phyloP scores from a whole-genome alignment of 1,140 invertebrate species.

The Trichonephila clavata region DNA sequence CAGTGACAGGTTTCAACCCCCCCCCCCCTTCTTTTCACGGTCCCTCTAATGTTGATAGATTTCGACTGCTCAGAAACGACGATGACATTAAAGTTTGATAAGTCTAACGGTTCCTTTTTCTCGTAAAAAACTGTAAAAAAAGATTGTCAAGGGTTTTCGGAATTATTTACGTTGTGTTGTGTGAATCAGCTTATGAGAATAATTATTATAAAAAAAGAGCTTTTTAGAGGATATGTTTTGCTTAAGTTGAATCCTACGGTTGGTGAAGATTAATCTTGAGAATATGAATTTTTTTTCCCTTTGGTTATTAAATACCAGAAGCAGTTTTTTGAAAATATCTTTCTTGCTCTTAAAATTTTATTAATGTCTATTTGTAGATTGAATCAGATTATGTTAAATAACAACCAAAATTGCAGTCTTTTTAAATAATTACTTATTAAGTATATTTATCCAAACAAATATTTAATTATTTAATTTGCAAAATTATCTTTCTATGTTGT shows the following conservation, averaged over 20 bases:
- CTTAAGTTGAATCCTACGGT: not conserved
- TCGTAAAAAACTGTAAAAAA: too few species aligned
- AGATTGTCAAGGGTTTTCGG: not conserved
- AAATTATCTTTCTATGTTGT: too few species aligned
- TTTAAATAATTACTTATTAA: too few species aligned
- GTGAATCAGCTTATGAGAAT: not conserved
- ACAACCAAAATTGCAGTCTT: too few species aligned
- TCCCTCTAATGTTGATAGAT: slow-evolving; percentile 27
- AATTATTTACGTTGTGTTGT: not conserved
- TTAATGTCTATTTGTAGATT: too few species aligned
- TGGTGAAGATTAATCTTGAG: not conserved
- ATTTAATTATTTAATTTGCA: too few species aligned
- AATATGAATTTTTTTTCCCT: too few species aligned
- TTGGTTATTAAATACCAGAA: too few species aligned
- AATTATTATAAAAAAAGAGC: not conserved
- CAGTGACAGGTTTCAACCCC: not conserved
- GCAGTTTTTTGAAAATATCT: too few species aligned
- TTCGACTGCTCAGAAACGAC: not conserved
- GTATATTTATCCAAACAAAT: too few species aligned
- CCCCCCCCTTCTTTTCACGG: not conserved
- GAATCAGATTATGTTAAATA: too few species aligned
- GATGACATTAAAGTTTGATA: slow-evolving; percentile 48
- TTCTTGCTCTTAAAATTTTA: too few species aligned
- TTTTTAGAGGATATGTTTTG: not conserved
- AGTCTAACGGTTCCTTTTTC: not conserved